Conservation (phyloP, 2,113 vertebrate genomes). For the Scolopax mira region DNA sequence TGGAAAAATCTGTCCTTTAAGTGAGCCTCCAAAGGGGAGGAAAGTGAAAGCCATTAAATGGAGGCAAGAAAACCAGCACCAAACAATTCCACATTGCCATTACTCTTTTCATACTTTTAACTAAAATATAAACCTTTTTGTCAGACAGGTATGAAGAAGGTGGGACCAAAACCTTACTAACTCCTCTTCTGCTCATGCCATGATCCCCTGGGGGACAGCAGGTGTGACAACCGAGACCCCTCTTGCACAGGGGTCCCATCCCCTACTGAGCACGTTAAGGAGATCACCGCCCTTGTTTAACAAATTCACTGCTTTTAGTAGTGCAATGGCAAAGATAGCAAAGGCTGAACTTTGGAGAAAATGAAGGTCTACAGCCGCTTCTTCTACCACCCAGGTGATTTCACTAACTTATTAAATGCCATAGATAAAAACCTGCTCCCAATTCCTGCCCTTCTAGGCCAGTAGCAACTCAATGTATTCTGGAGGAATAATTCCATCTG, state of each 20-base stretch:
- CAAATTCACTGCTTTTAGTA: not conserved
- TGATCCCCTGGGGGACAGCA: fast-evolving
- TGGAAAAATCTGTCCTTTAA: not conserved
- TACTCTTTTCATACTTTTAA: not conserved
- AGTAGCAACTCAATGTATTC: not conserved
- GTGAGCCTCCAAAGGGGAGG: not conserved
- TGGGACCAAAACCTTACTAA: not conserved
- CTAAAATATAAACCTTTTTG: not conserved
- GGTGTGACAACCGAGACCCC: fast-evolving
- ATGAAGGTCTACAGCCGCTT: not conserved
- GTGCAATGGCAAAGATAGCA: not conserved
- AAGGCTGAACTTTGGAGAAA: not conserved
- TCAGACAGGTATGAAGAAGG: not conserved
- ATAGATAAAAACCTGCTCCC: not conserved
- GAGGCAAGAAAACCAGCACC: not conserved
- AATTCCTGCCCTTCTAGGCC: not conserved
- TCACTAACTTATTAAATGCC: not conserved
- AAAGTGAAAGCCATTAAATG: not conserved
- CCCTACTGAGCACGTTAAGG: not conserved
- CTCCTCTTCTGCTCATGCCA: too few species aligned
- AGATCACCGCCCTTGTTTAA: not conserved
- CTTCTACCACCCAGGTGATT: not conserved
- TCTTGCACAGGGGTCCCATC: not conserved
- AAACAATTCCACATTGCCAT: fast-evolving
- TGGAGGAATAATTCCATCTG: not conserved